Percentiles rank a stretch among this genome's conserved stretches.
phyloP scores from a whole-genome alignment of 2,113 vertebrate species.

The Hyperopisus bebe region DNA sequence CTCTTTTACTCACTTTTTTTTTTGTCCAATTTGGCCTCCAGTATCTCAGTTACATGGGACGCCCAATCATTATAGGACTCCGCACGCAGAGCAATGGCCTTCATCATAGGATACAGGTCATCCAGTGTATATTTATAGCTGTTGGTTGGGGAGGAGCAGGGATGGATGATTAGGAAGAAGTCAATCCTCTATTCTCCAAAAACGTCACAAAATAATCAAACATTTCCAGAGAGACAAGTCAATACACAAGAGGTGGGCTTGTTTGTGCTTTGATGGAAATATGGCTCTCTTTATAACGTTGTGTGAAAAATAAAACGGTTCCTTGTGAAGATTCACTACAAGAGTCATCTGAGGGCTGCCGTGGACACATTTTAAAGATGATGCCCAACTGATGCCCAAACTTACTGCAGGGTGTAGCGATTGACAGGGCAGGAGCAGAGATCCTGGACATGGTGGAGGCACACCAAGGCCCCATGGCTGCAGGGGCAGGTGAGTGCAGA shows the following conservation, averaged over 20 bases:
- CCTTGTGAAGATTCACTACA: neutral
- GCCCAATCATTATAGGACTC: constrained; percentile 87
- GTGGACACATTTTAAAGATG: neutral
- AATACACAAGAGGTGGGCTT: neutral
- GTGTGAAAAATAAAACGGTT: neutral
- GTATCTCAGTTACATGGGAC: constrained; percentile 69
- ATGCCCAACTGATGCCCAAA: neutral
- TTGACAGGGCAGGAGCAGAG: constrained; percentile 76
- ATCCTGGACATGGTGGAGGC: constrained; percentile 76
- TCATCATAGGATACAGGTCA: constrained; percentile 76
- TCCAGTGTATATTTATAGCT: constrained; percentile 86
- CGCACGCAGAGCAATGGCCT: constrained; percentile 69
- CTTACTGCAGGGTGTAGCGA: constrained; percentile 81
- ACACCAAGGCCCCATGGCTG: constrained; percentile 72
- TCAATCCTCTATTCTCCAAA: neutral
- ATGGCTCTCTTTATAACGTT: neutral
- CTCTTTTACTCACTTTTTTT: constrained; percentile 70
- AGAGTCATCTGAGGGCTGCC: neutral
- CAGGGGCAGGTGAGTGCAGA: constrained; percentile 86
- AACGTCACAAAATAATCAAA: neutral
- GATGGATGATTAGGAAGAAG: neutral
- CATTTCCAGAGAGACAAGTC: neutral
- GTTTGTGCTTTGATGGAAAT: neutral
- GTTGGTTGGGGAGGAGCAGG: neutral
- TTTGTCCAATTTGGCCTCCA: constrained; percentile 74